A percentile compares a stretch with the other conserved stretches of the same genome.
phyloP scores from a whole-genome alignment of 2,888 invertebrate genomes.

The Cataglyphis cursor region DNA sequence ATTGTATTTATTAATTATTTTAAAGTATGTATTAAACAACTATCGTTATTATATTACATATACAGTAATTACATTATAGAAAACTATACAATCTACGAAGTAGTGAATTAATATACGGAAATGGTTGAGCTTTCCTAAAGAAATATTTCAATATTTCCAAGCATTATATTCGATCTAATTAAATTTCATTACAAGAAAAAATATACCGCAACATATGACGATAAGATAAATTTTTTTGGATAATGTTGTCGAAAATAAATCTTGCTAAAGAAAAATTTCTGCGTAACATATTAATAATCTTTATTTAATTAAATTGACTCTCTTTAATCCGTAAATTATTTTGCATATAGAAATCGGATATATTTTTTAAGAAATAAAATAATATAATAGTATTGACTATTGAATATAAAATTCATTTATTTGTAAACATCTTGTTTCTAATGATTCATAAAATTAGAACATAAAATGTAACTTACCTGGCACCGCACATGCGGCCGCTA shows the following conservation, averaged over 20 bases:
- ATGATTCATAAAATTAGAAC: not conserved
- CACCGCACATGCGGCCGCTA: constrained; percentile 70
- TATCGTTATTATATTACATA: not conserved
- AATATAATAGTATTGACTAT: not conserved
- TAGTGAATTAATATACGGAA: not conserved
- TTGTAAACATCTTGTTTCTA: not conserved
- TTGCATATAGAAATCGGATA: not conserved
- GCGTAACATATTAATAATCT: not conserved
- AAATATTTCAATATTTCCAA: not conserved
- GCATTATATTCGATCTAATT: not conserved
- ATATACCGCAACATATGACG: not conserved
- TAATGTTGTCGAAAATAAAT: too few species aligned
- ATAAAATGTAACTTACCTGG: constrained; percentile 72
- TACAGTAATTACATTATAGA: not conserved
- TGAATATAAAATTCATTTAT: not conserved
- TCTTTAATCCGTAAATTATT: not conserved
- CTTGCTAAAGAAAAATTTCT: not conserved
- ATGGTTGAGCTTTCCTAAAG: not conserved
- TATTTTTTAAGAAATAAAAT: not conserved
- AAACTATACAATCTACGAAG: too few species aligned
- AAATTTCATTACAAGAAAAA: not conserved
- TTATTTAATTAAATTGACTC: not conserved
- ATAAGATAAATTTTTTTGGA: not conserved
- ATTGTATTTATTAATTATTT: not conserved
- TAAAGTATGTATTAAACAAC: not conserved